Conservation (phyloP, 2,888 invertebrate genomes). For the Drosophila nigricruria region DNA sequence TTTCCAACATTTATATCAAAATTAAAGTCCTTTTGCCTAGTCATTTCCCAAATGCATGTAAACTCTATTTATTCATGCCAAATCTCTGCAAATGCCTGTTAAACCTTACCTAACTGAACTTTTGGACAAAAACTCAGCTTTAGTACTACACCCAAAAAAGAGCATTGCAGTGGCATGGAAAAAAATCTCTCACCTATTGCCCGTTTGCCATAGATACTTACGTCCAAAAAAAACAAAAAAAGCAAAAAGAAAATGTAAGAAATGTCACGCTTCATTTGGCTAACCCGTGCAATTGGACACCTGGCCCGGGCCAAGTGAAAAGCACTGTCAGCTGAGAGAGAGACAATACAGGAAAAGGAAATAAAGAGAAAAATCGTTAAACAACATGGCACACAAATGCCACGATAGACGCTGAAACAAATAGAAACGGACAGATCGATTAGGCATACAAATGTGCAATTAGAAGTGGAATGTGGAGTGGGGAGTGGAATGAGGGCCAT, state of each 20-base stretch:
- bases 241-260: constrained; percentile 62
- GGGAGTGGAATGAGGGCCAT: not conserved
- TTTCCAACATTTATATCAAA: too few species aligned
- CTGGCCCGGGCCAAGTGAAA: constrained; percentile 58
- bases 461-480: constrained; percentile 46
- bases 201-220: constrained; percentile 22
- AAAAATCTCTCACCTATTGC: not conserved
- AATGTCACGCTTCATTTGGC: constrained; percentile 78
- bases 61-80: not conserved
- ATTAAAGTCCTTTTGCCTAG: too few species aligned
- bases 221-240: not conserved
- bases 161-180: not conserved
- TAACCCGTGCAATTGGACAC: constrained; percentile 74
- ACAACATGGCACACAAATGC: constrained; percentile 38
- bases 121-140: not conserved
- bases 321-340: constrained; percentile 47
- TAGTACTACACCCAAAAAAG: not conserved
- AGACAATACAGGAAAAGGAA: constrained; percentile 11
- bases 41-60: too few species aligned
- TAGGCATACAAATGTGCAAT: constrained; percentile 80
- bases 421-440: constrained; percentile 75
- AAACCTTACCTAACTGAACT: not conserved
- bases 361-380: constrained; percentile 11
- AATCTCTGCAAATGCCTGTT: not conserved
- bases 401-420: constrained; percentile 64